Evolutionary conservation across 2,113 vertebrate species (phyloP).

Genomic region (Menura novaehollandiae): DNA sequence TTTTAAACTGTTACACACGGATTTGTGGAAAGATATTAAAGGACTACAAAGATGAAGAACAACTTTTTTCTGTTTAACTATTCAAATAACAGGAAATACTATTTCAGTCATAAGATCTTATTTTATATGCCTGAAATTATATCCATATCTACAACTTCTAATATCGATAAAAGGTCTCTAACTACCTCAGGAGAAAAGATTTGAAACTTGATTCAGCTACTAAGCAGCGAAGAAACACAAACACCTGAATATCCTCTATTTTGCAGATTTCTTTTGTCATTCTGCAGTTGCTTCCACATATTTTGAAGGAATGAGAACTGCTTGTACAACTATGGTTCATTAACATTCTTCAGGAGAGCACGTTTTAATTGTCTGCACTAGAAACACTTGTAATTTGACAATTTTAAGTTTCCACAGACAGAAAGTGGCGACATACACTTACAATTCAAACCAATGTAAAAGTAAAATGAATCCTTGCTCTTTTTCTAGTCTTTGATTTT

Average conservation of each 20-base stretch:
- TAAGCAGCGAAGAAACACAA: neutral
- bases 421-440: neutral
- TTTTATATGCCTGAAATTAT: neutral
- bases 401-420: neutral
- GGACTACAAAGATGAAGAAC: neutral
- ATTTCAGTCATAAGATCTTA: neutral
- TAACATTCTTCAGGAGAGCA: neutral
- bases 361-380: neutral
- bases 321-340: neutral
- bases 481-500: neutral
- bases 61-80: neutral
- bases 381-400: fast-evolving
- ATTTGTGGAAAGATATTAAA: neutral
- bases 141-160: neutral
- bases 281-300: neutral
- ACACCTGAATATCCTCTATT: neutral
- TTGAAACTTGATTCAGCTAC: neutral
- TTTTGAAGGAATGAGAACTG: neutral
- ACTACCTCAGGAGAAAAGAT: neutral
- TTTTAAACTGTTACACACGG: neutral
- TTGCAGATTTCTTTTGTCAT: neutral
- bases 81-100: neutral
- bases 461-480: neutral
- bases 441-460: neutral
- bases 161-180: neutral